phyloP scores from a whole-genome alignment of 2,113 vertebrate genomes.

The Herpetotheres cachinnans region DNA sequence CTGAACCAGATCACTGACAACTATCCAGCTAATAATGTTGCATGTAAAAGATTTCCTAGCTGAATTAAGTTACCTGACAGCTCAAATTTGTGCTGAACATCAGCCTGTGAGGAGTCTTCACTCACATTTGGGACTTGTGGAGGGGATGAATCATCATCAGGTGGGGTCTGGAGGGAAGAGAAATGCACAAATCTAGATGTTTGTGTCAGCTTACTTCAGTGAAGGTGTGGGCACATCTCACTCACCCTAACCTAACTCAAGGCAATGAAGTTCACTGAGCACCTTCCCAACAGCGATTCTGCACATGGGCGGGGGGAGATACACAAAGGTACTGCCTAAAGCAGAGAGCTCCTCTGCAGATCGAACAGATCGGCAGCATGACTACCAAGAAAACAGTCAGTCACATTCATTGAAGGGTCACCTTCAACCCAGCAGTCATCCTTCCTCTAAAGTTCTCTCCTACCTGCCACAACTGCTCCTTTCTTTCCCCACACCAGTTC shows the following conservation, averaged over 20 bases:
- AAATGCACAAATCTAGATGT: constrained; percentile 63
- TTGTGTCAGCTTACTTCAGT: constrained; percentile 56
- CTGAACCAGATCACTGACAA: constrained; percentile 60
- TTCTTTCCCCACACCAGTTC: constrained; percentile 23
- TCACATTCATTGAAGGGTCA: not conserved
- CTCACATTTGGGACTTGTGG: constrained; percentile 77
- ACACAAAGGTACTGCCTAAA: constrained; percentile 11
- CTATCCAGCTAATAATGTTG: constrained; percentile 63
- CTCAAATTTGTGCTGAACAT: constrained; percentile 80
- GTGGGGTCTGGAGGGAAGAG: constrained; percentile 75
- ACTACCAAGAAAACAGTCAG: constrained; percentile 31
- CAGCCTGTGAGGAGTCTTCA: constrained; percentile 79
- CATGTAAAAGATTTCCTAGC: constrained; percentile 56
- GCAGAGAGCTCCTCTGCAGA: constrained; percentile 5
- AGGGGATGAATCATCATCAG: constrained; percentile 77
- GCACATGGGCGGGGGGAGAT: not conserved
- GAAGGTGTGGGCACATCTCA: constrained; percentile 59
- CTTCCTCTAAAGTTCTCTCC: constrained; percentile 37
- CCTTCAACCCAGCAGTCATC: constrained; percentile 35
- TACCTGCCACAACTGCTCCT: constrained; percentile 30
- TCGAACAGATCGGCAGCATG: constrained; percentile 9
- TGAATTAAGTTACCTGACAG: constrained; percentile 77
- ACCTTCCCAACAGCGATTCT: constrained; percentile 36
- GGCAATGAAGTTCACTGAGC: constrained; percentile 7
- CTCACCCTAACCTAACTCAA: constrained; percentile 33